Base-by-base conservation (phyloP, 2,888 invertebrate genomes). In the Lasioglossum calceatum region DNA sequence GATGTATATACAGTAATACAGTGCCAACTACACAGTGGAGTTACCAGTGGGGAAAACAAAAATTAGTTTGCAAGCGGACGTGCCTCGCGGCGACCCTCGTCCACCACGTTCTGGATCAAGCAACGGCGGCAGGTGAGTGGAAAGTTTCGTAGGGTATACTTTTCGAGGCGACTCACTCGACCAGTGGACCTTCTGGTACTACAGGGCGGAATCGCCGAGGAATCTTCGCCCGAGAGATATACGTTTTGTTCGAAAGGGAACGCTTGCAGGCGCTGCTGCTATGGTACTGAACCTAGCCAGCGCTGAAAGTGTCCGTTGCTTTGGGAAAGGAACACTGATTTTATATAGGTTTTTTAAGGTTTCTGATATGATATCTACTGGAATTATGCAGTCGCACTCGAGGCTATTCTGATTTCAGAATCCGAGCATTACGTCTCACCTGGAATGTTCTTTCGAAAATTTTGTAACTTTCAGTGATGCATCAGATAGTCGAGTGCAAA, bases 11-110 rank as follows among this genome's bases (percentile, higher is more conserved):
- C 85, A 77, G 81, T 87, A 89, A 80, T 86, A 89, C 82, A 90
- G 90, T 91, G 90, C 89, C 70, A 42, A 71, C 67, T 39, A 70
- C 76, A 90, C 91, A 91, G 89, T 91, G 90, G 89, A 91, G 89
- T 91, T 91, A 90, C 87, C 90, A 91, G 90, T 91, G 90, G 89
- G 84, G 81, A 89, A 86, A 84, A 83, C 79, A 85, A 85, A 86
- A 86, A 90, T 87, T 91, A 82, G 86, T 91, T 91, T 81, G 87
- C 88, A 87, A 89, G 84, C 91, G 87, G 84, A 86, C 88, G 90
- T 90, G 83, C 84, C 87, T 87, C 88, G 58, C 84, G 85, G 86
- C 86, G 73, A 88, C 64, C 88, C 82, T 86, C 83, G 83, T 87
- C 76, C 84, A 84, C 86, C 88, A 81, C 82, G 83, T 78, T 84